phyloP scores from a whole-genome alignment of 2,888 invertebrate genomes.

The Cheilosia vulpina region DNA sequence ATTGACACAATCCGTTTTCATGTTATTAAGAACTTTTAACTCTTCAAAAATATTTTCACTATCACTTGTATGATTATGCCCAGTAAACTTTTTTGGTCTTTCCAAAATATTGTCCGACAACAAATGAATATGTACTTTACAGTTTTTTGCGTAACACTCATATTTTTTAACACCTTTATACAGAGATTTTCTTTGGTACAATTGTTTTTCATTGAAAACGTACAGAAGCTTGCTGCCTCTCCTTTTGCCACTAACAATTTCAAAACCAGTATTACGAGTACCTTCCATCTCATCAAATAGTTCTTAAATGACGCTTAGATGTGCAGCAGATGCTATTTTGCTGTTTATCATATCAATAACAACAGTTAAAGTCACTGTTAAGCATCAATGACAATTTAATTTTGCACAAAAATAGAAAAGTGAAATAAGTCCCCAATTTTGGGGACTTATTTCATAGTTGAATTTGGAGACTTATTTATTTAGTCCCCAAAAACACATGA shows the following conservation, averaged over 20 bases:
- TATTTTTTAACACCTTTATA: constrained; percentile 3
- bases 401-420: background rate
- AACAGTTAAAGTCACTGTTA: constrained; percentile 7
- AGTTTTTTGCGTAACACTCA: constrained; percentile 2
- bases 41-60: background rate
- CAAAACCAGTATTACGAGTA: background rate
- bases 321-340: background rate
- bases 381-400: constrained; percentile 10
- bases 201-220: constrained; percentile 3
- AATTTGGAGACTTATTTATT: background rate
- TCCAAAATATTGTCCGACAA: background rate
- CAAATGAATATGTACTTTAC: background rate
- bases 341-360: constrained; percentile 5
- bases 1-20: background rate
- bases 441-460: background rate
- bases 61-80: background rate
- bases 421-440: constrained; percentile 3
- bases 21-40: background rate
- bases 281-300: constrained; percentile 5
- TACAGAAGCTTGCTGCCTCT: constrained; percentile 15
- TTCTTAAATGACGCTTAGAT: background rate
- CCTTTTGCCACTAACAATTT: background rate
- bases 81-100: background rate
- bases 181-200: background rate
- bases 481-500: too few species aligned